Percentiles rank a stretch among this genome's conserved stretches.
phyloP scores from a whole-genome alignment of 2,888 invertebrate species.

The Aphidoletes aphidimyza region DNA sequence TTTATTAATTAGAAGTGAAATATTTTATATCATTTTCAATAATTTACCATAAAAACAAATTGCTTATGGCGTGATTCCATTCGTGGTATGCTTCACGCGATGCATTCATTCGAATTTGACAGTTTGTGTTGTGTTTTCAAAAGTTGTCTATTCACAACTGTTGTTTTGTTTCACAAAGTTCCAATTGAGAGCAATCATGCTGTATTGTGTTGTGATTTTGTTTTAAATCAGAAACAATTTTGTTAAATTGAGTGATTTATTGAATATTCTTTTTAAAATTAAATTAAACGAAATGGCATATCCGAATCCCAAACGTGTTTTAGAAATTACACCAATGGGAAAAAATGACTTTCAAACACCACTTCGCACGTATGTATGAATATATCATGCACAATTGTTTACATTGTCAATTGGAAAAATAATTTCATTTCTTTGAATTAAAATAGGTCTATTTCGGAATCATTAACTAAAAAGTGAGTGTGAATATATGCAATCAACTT shows the following conservation, averaged over 20 bases:
- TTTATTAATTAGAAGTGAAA: no score
- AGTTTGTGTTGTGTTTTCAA: not conserved
- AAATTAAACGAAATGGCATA: not conserved
- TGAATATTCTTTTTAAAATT: not conserved
- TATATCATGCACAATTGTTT: not conserved
- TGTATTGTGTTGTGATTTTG: not conserved
- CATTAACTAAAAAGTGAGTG: slow-evolving; percentile 1
- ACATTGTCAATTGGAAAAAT: slow-evolving; percentile 5
- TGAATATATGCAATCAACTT: no score
- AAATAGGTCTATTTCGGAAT: slow-evolving; percentile 8
- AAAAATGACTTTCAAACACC: slow-evolving; percentile 31
- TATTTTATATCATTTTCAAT: no score
- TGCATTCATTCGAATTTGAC: not conserved
- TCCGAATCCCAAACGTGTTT: not conserved
- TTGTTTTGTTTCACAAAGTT: not conserved
- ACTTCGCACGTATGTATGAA: not conserved
- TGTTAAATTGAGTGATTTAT: not conserved
- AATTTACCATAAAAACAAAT: not conserved
- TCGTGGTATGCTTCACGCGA: not conserved
- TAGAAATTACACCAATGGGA: not conserved
- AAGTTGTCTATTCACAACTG: slow-evolving; percentile 42
- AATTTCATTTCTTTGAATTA: not conserved
- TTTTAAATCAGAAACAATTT: not conserved
- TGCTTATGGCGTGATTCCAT: slow-evolving; percentile 5
- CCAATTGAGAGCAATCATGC: not conserved